phyloP scores from a whole-genome alignment of 2,888 invertebrate species.

The Drosophila mettleri region DNA sequence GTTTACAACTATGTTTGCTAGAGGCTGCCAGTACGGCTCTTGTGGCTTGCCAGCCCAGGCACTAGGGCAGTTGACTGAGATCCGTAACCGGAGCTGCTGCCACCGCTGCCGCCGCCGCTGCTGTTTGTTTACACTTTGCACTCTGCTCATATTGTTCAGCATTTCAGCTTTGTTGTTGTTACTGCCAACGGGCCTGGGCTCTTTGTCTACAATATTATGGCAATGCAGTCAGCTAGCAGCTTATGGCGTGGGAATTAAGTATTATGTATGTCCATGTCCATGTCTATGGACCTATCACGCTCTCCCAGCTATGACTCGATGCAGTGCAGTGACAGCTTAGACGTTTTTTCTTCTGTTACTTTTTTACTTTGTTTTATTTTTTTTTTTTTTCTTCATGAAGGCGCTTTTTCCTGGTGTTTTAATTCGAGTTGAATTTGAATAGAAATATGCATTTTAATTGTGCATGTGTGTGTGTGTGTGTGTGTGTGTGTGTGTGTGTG shows the following conservation, averaged over 20 bases:
- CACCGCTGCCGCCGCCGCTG: conserved; percentile 12
- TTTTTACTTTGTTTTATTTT: conserved; percentile 1
- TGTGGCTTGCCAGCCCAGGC: conserved; percentile 21
- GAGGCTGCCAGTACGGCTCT: conserved; percentile 11
- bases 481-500: neutral
- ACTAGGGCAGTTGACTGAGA: conserved; percentile 30
- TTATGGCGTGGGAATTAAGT: conserved; percentile 37
- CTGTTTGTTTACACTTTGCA: conserved; percentile 33
- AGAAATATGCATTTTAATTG: conserved; percentile 18
- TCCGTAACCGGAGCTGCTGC: conserved; percentile 32
- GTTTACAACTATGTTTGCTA: conserved; percentile 7
- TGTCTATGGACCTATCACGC: conserved; percentile 19
- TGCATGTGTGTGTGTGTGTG: neutral
- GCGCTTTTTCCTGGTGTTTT: conserved; percentile 29
- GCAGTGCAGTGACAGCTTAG: conserved; percentile 39
- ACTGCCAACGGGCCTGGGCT: conserved; percentile 11
- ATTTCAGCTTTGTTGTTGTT: conserved; percentile 23
- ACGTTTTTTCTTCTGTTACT: too few species aligned
- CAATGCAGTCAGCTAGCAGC: conserved; percentile 37
- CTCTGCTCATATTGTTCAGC: conserved; percentile 21
- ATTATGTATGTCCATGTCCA: conserved; percentile 4
- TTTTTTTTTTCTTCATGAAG: conserved; percentile 5
- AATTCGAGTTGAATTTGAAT: conserved; percentile 25
- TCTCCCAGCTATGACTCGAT: conserved; percentile 1
- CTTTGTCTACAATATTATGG: conserved; percentile 40